These are phyloP conservation scores for Parnassius glacialis DNA, from an alignment of 2,888 invertebrate species.

Conservation along the genomic window DNA sequence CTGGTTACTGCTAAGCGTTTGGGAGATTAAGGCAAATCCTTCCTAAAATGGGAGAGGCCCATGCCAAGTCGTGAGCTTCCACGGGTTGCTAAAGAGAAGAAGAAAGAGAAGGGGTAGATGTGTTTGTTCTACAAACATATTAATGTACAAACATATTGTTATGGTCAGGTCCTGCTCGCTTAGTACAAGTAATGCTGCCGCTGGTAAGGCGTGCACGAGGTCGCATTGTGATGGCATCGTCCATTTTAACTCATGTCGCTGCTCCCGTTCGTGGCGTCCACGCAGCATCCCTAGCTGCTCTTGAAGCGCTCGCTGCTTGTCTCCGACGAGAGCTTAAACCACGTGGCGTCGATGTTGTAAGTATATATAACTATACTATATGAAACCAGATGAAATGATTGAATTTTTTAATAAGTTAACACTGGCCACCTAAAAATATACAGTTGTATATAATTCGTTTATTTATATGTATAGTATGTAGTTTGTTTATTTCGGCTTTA, in stretches of 20 bases:
- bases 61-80: too few species aligned
- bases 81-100: too few species aligned
- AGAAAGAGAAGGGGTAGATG: not conserved
- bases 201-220: conserved; percentile 88
- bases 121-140: not conserved
- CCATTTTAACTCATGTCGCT: conserved; percentile 89
- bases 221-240: conserved; percentile 89
- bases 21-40: too few species aligned
- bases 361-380: conserved; percentile 31
- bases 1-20: too few species aligned
- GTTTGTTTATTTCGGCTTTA: too few species aligned
- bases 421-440: too few species aligned
- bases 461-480: too few species aligned
- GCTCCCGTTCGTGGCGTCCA: conserved; percentile 91
- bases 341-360: conserved; percentile 88
- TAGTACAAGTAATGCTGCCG: conserved; percentile 91
- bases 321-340: conserved; percentile 89
- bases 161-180: conserved; percentile 81
- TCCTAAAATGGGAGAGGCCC: too few species aligned
- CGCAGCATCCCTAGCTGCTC: conserved; percentile 87
- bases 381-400: too few species aligned
- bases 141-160: not conserved
- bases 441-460: too few species aligned
- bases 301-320: conserved; percentile 90
- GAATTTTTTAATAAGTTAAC: too few species aligned